A percentile compares a stretch with the other conserved stretches of the same genome.
Evolutionary conservation across 2,888 invertebrate species (phyloP).

Genomic region (Elegia similella): DNA sequence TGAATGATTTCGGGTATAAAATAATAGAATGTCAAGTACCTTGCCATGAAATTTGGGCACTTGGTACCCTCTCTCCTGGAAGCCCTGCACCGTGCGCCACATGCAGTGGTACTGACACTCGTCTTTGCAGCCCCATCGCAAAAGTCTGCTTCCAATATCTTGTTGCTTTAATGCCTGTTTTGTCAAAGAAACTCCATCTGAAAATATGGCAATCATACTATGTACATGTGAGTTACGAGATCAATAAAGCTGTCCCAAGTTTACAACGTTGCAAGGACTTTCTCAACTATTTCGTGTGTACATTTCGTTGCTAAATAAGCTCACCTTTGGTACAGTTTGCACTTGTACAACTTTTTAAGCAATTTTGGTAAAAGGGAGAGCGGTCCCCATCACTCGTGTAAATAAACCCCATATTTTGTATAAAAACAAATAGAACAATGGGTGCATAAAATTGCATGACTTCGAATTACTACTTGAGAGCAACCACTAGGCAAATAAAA

Average conservation of each 20-base stretch:
- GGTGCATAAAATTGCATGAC: not conserved
- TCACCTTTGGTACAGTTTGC: slow-evolving; percentile 79
- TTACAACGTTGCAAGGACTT: too few relatives aligned
- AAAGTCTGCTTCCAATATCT: slow-evolving; percentile 53
- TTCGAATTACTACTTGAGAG: not conserved
- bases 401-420: slow-evolving; percentile 30
- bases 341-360: slow-evolving; percentile 68
- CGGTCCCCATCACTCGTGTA: slow-evolving; percentile 74
- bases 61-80: slow-evolving; percentile 84
- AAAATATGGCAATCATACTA: too few relatives aligned
- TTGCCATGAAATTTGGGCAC: slow-evolving; percentile 97
- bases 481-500: not conserved
- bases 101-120: slow-evolving; percentile 96
- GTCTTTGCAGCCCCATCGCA: slow-evolving; percentile 91
- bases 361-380: slow-evolving; percentile 79
- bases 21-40: slow-evolving; percentile 67
- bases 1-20: too few relatives aligned
- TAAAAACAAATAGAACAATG: slow-evolving; percentile 25
- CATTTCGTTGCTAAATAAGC: not conserved
- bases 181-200: slow-evolving; percentile 45
- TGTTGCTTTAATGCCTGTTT: slow-evolving; percentile 34
- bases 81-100: slow-evolving; percentile 94
- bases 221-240: too few relatives aligned
- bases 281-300: not conserved
- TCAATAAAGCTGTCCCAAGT: too few relatives aligned